Base-by-base conservation (phyloP, 2,113 vertebrate species). In the Helogale parvula region DNA sequence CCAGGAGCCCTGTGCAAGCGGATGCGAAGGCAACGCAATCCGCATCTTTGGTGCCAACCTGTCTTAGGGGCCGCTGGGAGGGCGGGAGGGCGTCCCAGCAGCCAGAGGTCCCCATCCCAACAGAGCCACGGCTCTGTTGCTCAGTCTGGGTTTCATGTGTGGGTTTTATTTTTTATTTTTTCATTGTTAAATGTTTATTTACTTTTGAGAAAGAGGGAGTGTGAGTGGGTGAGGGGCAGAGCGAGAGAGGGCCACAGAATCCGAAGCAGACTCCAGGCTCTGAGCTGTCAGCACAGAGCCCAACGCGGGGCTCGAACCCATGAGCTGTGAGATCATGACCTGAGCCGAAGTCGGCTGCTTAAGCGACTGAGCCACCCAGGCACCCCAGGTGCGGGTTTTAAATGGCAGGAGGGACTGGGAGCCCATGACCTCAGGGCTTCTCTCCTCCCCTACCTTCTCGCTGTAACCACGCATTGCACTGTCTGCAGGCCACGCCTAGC, bases 21-120 rank as follows among this genome's bases (percentile, higher is more conserved):
- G 7, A 4, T 13, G 31, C 2, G 0, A 57, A 57, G 27, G 23
- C 6, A 6, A 47, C 9, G 0, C 50, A 0, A 1, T 1, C 23
- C 11, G 3, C 60, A 6, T 29, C 5, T n/a, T 12, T 3, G 29
- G 7, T 29, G 25, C 12, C 35, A 3, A 38, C n/a, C 2, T 0
- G 0, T 0, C 6, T 35, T 2, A 2, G 13, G 68, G n/a, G 16
- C 17, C 0, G 27, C 54, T 23, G 76, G 31, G 57, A 71, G n/a
- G 57, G 0, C 3, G 10, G 31, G 11, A 29, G 57, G 66, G 6
- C 2, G 27, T 31, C 2, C 7, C 27, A 15, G n/a, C 76, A 12
- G 4, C 47, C 50, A 15, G 9, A 5, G 3, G 11, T 10, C 60
- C 17, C 45, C 54, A 2, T 2, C 35, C 88, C 47, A 21, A 66